Evolutionary conservation across 2,888 invertebrate genomes (phyloP).

Genomic region (Taphrorychus bicolor): DNA sequence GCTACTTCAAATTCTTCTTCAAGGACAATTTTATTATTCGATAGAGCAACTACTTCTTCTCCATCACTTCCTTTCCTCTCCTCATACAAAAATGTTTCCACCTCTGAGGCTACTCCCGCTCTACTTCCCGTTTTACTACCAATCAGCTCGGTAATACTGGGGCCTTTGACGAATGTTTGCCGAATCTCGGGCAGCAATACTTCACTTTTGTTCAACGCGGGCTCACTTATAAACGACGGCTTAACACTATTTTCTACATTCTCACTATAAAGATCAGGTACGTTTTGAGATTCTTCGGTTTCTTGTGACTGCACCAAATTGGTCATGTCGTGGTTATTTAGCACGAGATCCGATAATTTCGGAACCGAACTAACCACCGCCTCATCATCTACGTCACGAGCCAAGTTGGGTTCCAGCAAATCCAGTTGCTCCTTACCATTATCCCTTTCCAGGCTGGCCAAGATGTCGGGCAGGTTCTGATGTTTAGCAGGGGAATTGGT

Average conservation of each 20-base stretch:
- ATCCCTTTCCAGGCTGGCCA: constrained; percentile 29
- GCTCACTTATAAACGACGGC: constrained; percentile 2
- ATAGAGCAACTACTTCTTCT: too few relatives aligned
- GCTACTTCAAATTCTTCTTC: too few relatives aligned
- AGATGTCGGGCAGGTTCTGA: constrained; percentile 30
- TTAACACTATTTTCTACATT: constrained; percentile 39
- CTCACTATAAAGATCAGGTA: constrained; percentile 37
- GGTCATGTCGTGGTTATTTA: constrained; percentile 50
- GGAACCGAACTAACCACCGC: constrained; percentile 45
- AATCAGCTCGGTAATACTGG: constrained; percentile 9
- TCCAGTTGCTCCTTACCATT: constrained; percentile 18
- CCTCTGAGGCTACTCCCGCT: not conserved
- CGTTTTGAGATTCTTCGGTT: constrained; percentile 39
- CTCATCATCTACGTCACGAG: not conserved
- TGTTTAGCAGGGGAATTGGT: constrained; percentile 5
- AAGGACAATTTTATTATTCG: too few relatives aligned
- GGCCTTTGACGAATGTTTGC: constrained; percentile 25
- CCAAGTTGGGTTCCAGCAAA: constrained; percentile 25
- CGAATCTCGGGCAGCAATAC: constrained; percentile 28
- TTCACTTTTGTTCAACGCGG: constrained; percentile 3
- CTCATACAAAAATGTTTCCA: not conserved
- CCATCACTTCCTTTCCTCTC: not conserved
- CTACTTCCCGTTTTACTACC: not conserved
- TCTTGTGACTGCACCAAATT: not conserved
- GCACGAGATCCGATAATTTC: constrained; percentile 52